A percentile compares a stretch with the other conserved stretches of the same genome.
Conservation (phyloP, 2,888 invertebrate genomes). For the Pomacea canaliculata region DNA sequence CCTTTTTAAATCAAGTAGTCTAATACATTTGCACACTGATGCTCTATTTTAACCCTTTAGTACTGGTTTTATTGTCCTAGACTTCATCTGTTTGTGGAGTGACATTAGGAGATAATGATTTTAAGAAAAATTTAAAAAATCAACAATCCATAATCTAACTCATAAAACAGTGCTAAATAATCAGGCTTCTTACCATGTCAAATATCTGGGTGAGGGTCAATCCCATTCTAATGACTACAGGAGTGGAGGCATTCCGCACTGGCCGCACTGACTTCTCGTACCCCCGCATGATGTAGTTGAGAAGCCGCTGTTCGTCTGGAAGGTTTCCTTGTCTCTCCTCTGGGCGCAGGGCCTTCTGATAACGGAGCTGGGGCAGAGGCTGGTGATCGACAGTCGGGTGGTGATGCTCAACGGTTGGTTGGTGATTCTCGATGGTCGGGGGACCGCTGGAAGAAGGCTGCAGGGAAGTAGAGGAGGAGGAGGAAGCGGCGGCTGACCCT, state of each 20-base stretch:
- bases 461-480: background rate
- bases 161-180: too few species aligned
- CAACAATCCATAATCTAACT: too few species aligned
- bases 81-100: too few species aligned
- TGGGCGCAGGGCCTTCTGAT: slow-evolving; percentile 19
- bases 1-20: too few species aligned
- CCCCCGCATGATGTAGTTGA: slow-evolving; percentile 70
- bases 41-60: too few species aligned
- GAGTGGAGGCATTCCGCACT: slow-evolving; percentile 71
- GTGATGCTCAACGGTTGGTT: too few species aligned
- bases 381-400: background rate
- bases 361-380: background rate
- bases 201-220: slow-evolving; percentile 74
- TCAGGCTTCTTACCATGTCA: slow-evolving; percentile 71
- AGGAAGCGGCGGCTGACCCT: background rate
- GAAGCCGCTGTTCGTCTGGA: slow-evolving; percentile 70
- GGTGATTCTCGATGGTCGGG: too few species aligned
- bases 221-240: slow-evolving; percentile 72
- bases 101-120: too few species aligned
- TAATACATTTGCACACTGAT: too few species aligned
- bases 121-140: too few species aligned
- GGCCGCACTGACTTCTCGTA: slow-evolving; percentile 74
- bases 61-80: too few species aligned
- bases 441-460: background rate
- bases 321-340: slow-evolving; percentile 30